Evolutionary conservation across 2,888 invertebrate species (phyloP), one percentile per base, ranked within the genome.

Genomic region (Erpobdella octoculata): DNA sequence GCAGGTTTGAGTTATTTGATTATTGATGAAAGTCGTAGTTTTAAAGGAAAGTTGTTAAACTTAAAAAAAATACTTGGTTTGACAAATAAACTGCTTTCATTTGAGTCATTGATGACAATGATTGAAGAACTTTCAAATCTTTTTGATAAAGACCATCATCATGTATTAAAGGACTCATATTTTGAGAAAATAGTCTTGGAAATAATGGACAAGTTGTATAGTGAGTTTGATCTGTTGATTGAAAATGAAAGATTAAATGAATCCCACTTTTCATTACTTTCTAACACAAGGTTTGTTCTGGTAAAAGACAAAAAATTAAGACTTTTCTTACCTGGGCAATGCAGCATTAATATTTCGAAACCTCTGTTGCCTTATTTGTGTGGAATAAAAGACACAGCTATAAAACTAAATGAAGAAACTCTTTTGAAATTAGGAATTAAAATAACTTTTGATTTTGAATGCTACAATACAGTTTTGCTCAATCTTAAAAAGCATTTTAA

Each of bases 301-400:
- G n/a, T n/a, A n/a, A n/a, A n/a, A n/a, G n/a, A n/a, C n/a, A n/a
- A n/a, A n/a, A n/a, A n/a, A n/a, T n/a, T n/a, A n/a, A 59, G 33
- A 28, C 59, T 70, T 3, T 36, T 70, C 35, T 35, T 37, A 59
- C 33, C 37, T 18, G 28, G 25, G 1, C 53, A 53, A n/a, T 70
- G 70, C 31, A 15, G 58, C 0, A 18, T 35, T 59, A 3, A 4
- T 33, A 33, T 62, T n/a, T n/a, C n/a, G n/a, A n/a, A n/a, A 70
- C 36, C n/a, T 61, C 31, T 70, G 70, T 53, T 70, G 70, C 70
- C 70, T 21, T 70, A 70, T 31, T 35, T 70, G 31, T 35, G 59
- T 35, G 31, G 33, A 62, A n/a, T 33, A 5, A 4, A 35, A 33
- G 62, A 62, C 8, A 53, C 53, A 21, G 28, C 21, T 28, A 8